Evolutionary conservation across 1,140 invertebrate species (phyloP).

Genomic region (Holotrichia oblita): DNA sequence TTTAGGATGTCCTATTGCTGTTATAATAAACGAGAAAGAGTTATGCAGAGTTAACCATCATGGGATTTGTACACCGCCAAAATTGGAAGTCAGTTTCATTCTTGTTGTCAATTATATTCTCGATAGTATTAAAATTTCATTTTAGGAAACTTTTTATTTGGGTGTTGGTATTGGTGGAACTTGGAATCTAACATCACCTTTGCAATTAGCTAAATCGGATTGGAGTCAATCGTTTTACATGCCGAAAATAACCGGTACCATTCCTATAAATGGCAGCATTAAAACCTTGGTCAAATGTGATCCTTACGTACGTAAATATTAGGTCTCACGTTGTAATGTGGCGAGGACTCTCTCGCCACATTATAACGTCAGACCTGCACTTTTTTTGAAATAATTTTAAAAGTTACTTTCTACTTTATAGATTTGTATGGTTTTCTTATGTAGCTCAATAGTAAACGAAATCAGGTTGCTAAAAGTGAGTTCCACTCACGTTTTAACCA

Average conservation of each 20-base stretch:
- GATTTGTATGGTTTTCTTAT: slow-evolving; percentile 64
- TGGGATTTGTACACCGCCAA: slow-evolving; percentile 71
- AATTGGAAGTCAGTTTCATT: slow-evolving; percentile 62
- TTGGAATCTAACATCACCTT: slow-evolving; percentile 63
- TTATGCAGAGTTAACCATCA: slow-evolving; percentile 68
- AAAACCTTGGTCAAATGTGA: slow-evolving; percentile 64
- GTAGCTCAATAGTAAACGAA: slow-evolving; percentile 65
- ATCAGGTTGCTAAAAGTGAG: slow-evolving; percentile 65
- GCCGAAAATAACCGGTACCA: slow-evolving; percentile 67
- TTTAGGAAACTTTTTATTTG: slow-evolving; percentile 67
- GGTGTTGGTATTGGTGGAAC: slow-evolving; percentile 63
- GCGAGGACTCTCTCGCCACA: no score
- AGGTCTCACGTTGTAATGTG: no score
- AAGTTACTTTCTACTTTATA: slow-evolving; percentile 42
- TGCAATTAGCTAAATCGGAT: slow-evolving; percentile 66
- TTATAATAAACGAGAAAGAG: slow-evolving; percentile 63
- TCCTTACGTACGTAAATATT: slow-evolving; percentile 57
- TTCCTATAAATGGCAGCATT: slow-evolving; percentile 66
- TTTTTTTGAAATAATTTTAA: no score
- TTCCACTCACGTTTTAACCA: slow-evolving; percentile 67
- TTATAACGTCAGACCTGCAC: no score
- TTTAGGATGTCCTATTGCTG: slow-evolving; percentile 66
- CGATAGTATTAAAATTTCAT: neutral
- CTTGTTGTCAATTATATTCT: neutral
- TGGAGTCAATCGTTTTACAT: slow-evolving; percentile 70